Percentiles rank a stretch among this genome's conserved stretches.
phyloP scores from a whole-genome alignment of 2,888 invertebrate species.

The Lasioglossum lativentre region DNA sequence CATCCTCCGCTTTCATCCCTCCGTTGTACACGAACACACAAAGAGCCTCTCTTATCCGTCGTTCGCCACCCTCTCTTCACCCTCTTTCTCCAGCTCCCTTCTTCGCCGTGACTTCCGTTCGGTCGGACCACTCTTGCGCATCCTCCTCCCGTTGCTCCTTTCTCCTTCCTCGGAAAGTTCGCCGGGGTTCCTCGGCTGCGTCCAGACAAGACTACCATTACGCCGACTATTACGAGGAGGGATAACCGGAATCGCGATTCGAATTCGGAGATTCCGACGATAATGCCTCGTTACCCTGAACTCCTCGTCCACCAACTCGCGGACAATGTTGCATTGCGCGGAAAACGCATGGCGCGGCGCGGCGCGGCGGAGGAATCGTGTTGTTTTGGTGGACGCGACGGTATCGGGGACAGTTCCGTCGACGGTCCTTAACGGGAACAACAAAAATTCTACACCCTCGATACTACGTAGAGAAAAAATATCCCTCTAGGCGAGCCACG shows the following conservation, averaged over 20 bases:
- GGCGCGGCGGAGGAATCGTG: too few species aligned
- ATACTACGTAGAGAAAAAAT: conserved; percentile 43
- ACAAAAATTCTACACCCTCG: conserved; percentile 56
- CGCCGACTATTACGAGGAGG: not conserved
- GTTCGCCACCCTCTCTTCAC: conserved; percentile 69
- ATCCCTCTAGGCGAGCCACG: conserved; percentile 73
- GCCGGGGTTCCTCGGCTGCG: conserved; percentile 12
- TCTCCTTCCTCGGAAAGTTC: conserved; percentile 61
- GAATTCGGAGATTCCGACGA: conserved; percentile 1
- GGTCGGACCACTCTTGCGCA: conserved; percentile 53
- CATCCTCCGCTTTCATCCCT: conserved; percentile 83
- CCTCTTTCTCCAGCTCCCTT: conserved; percentile 62
- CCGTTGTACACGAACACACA: conserved; percentile 77
- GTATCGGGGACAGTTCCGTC: not conserved
- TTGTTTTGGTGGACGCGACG: too few species aligned
- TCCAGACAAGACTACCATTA: conserved; percentile 3
- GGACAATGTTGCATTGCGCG: not conserved
- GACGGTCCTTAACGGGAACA: conserved; percentile 15
- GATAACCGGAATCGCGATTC: not conserved
- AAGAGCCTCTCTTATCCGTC: conserved; percentile 78
- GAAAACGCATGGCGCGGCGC: too few species aligned
- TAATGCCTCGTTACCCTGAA: not conserved
- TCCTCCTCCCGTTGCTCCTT: conserved; percentile 59
- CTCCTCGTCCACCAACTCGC: not conserved
- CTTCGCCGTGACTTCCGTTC: conserved; percentile 68